Base-by-base conservation (phyloP, 2,888 invertebrate genomes). In the Eristalis pertinax region DNA sequence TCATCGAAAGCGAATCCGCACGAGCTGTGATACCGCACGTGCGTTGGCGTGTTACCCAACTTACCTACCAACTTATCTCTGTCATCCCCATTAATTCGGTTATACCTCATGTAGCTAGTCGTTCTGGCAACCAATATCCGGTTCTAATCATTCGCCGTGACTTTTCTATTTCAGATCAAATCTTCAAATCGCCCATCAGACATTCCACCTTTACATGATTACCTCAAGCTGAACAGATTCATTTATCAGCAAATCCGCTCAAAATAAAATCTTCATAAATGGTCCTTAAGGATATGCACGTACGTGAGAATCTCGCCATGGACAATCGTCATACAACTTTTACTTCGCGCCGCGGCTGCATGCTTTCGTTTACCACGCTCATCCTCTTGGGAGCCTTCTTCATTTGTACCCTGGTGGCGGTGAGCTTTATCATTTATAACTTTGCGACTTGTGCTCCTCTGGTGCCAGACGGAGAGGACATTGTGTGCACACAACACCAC, bases 361-460 rank as follows among this genome's bases (percentile, higher is more conserved):
- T 95, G 90, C 92, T 97, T 72, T 95, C 96, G 29, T 95, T 95
- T 89, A 95, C 95, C 84, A 94, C 96, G 15, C 94, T 95, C 5
- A 93, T 95, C 67, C 93, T 96, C 22, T 92, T 96, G 64, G 94
- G 94, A 4, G 93, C 95, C 58, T 94, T 96, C 86, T 96, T 96
- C 91, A 91, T 95, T 0, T 93, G 95, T 88, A 95, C 95, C 10
- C 91, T 97, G 68, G 94, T 96, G 32, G 95, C 95, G 62, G 96
- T 96, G 2, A 96, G 96, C 8, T 94, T 97, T 41, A 93, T 97
- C 89, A 96, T 97, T 26, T 96, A 97, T 92, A 96, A 96, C 92
- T 95, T 96, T 90, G 95, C 96, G 19, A 95, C 96, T 0, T 96
- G 96, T 89, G 94, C 95, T 1, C 93, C 94, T 74, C 84, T 89